Percentiles rank a stretch among this genome's conserved stretches.
Conservation (phyloP, 1,140 invertebrate species). For the Euwallacea fornicatus region DNA sequence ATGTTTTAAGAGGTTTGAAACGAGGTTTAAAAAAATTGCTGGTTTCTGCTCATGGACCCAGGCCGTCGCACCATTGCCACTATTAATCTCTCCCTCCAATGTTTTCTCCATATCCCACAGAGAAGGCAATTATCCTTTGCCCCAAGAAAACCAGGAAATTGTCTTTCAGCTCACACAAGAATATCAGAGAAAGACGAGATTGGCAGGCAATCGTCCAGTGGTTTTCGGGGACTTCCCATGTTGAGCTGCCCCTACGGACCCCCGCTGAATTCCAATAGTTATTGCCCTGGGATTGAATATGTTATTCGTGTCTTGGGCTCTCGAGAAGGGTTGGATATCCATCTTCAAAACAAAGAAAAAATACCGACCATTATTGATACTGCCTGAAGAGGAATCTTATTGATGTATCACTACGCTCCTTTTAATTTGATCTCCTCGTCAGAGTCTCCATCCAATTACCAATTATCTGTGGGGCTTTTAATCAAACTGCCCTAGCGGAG, state of each 20-base stretch:
- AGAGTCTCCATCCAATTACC: too few species aligned
- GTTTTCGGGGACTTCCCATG: slow-evolving; percentile 39
- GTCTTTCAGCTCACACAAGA: slow-evolving; percentile 12
- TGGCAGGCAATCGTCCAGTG: slow-evolving; percentile 46
- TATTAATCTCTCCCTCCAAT: neutral
- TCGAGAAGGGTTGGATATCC: neutral
- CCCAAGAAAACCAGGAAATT: slow-evolving; percentile 15
- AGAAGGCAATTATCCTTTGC: neutral
- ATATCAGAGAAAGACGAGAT: slow-evolving; percentile 25
- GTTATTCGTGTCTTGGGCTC: slow-evolving; percentile 9
- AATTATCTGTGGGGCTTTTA: too few species aligned
- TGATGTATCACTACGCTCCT: too few species aligned
- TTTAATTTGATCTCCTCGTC: too few species aligned
- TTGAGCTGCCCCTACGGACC: slow-evolving; percentile 25
- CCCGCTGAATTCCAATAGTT: slow-evolving; percentile 44
- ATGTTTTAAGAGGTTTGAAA: too few species aligned
- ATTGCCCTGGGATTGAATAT: slow-evolving; percentile 21
- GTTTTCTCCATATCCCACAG: neutral
- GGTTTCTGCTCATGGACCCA: neutral
- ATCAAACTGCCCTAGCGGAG: too few species aligned
- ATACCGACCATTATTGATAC: neutral
- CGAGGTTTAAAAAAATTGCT: neutral
- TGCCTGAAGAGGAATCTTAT: too few species aligned
- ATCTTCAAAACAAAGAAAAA: neutral
- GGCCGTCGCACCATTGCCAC: neutral